These are phyloP conservation scores for Otolemur garnettii DNA, from an alignment of 2,113 vertebrate species.

Conservation along the genomic window DNA sequence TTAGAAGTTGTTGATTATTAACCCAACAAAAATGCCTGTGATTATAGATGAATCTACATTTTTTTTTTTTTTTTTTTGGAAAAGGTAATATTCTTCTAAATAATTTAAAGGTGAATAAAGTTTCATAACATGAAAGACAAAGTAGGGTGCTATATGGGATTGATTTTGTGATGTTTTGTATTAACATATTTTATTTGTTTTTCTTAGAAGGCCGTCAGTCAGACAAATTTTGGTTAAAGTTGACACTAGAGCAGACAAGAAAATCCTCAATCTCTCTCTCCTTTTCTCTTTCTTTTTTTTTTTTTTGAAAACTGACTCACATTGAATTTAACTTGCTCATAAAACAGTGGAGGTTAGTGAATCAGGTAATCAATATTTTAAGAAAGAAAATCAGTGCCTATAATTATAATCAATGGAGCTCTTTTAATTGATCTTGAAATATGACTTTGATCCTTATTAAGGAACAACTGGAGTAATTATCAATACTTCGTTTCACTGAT, in stretches of 20 bases:
- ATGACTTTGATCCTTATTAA: background rate
- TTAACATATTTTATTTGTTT: conserved; percentile 54
- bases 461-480: background rate
- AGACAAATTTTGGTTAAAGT: conserved; percentile 23
- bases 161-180: background rate
- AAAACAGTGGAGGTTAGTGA: background rate
- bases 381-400: background rate
- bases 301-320: background rate
- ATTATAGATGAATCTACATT: background rate
- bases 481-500: background rate
- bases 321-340: background rate
- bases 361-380: background rate
- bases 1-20: conserved; percentile 24
- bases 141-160: background rate
- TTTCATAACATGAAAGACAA: background rate
- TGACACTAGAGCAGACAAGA: conserved; percentile 68
- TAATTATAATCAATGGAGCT: background rate
- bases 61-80: background rate
- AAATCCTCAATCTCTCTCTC: conserved; percentile 28
- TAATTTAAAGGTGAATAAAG: background rate
- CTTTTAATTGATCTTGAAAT: background rate
- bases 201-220: conserved; percentile 23
- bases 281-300: background rate
- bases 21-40: background rate
- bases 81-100: background rate